These are phyloP conservation scores for Centropyge bicolor DNA, from an alignment of 2,797 vertebrate species.

Conservation along the genomic window DNA sequence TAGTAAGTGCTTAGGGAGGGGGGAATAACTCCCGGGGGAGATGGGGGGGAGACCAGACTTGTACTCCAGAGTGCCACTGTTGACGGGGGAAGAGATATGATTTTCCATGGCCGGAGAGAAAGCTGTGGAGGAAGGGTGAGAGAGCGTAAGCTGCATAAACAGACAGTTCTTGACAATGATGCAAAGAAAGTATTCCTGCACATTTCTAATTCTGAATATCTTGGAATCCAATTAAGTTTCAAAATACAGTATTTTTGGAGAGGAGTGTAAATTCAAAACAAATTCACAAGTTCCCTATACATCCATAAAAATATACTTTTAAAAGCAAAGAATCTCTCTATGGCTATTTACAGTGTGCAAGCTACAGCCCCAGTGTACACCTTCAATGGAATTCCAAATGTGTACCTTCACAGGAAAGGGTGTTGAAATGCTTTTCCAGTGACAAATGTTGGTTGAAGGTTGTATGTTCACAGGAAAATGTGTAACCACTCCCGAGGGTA, in stretches of 20 bases:
- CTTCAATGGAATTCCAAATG: neutral
- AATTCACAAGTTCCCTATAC: neutral
- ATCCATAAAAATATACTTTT: neutral
- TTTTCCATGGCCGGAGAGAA: slow-evolving; percentile 97
- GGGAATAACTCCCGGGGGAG: slow-evolving; percentile 95
- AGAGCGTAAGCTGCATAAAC: neutral
- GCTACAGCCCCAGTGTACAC: neutral
- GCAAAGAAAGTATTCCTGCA: neutral
- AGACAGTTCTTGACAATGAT: neutral
- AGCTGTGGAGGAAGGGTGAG: slow-evolving; percentile 80
- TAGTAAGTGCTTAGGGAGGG: slow-evolving; percentile 95
- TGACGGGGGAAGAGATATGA: slow-evolving; percentile 92
- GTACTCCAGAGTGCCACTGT: slow-evolving; percentile 96
- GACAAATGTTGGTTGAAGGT: neutral
- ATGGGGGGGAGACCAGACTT: slow-evolving; percentile 92
- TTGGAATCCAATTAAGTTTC: neutral
- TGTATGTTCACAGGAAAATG: neutral
- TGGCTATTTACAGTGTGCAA: neutral
- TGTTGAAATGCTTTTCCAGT: neutral
- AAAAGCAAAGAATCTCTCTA: neutral
- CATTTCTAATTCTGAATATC: neutral
- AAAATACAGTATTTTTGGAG: neutral
- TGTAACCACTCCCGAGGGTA: neutral
- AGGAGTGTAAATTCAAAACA: neutral
- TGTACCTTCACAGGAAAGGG: neutral